Evolutionary conservation across 2,888 invertebrate genomes (phyloP), one percentile per base, ranked within the genome.

Genomic region (Drosophila prolongata): DNA sequence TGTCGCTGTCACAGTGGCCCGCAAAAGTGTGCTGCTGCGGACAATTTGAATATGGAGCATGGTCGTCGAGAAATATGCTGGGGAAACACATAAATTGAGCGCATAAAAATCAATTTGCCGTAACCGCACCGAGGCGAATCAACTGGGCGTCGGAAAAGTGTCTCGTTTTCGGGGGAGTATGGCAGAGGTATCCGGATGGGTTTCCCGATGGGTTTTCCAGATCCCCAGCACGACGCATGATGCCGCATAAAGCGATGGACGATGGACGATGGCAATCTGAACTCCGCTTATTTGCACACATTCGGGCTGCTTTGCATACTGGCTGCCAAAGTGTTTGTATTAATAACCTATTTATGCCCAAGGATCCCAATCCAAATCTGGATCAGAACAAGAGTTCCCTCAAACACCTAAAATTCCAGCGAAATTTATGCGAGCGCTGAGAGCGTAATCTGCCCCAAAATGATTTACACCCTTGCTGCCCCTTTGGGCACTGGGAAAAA

Each of bases 21-120:
- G 40, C 42, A 37, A 67, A 67, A 55, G 62, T 62, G 60, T 40
- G 47, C 52, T 24, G 34, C 47, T 30, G 47, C 10, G 44, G 52
- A 27, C 53, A 74, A 62, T 60, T 69, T 61, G 50, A 65, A 70
- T 73, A 67, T 62, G 52, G 27, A 27, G 46, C 46, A 19, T 19
- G 43, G 19, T 46, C 27, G 46, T 27, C 14, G 50, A 30, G 13
- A 58, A 52, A 35, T 67, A 73, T 69, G 65, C 69, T 53, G 57
- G 52, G 55, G 53, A 78, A 78, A 85, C 72, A 74, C 75, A 80
- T 83, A 85, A 88, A 87, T 88, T 76, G 89, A 80, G 81, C 71
- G 78, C 81, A 85, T 88, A 85, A 88, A 85, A 85, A 85, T 89
- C 89, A 87, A 85, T 85, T 88, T 85, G 70, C 75, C 85, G 84